Evolutionary conservation across 2,797 vertebrate species (phyloP).

Genomic region (Hephaestus fuliginosus): DNA sequence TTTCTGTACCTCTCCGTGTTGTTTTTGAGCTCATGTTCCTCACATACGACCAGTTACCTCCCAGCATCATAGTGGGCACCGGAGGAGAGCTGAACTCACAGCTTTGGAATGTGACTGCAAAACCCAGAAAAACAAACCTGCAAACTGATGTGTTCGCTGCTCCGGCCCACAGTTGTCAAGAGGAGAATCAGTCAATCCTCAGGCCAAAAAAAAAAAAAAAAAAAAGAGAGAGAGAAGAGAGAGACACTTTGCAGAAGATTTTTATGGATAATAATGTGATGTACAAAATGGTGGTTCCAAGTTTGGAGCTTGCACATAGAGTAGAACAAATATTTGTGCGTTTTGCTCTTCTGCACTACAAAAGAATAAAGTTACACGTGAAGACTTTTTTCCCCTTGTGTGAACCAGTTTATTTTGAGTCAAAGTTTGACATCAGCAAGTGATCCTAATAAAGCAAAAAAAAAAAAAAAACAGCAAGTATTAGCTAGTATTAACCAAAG

Average conservation of each 20-base stretch:
- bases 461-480: not conserved
- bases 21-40: constrained; percentile 68
- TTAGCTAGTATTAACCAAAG: no score
- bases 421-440: not conserved
- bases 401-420: not conserved
- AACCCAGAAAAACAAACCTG: constrained; percentile 79
- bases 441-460: not conserved
- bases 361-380: not conserved
- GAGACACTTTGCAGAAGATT: not conserved
- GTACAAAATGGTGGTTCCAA: not conserved
- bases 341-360: not conserved
- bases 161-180: constrained; percentile 57
- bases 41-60: constrained; percentile 65
- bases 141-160: constrained; percentile 63
- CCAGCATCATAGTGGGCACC: constrained; percentile 78
- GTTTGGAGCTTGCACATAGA: not conserved
- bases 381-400: not conserved
- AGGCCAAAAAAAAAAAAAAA: no score
- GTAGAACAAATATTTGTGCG: not conserved
- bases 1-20: constrained; percentile 25
- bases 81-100: constrained; percentile 83
- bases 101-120: constrained; percentile 82
- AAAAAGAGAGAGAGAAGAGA: not conserved
- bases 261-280: not conserved
- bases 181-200: constrained; percentile 38